Conservation (phyloP, 2,888 invertebrate species). For the Caenorhabditis wallacei region DNA sequence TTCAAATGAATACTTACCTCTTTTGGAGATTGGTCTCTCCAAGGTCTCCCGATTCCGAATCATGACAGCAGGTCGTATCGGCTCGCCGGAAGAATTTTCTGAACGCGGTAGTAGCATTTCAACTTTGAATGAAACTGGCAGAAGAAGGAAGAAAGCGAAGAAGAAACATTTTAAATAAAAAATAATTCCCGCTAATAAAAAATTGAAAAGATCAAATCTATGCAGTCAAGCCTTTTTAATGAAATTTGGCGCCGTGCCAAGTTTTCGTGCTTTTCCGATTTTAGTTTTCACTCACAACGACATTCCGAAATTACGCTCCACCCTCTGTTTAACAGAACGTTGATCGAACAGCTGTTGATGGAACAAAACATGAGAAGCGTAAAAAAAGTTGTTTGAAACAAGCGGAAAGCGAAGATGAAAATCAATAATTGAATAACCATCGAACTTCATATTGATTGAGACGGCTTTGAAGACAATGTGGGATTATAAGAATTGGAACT, state of each 20-base stretch:
- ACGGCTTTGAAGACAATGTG: too few relatives aligned
- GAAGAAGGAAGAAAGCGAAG: not conserved
- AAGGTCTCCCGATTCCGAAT: conserved; percentile 36
- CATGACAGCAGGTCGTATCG: not conserved
- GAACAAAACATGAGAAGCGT: not conserved
- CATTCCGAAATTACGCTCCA: conserved; percentile 34
- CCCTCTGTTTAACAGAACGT: conserved; percentile 19
- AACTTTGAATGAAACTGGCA: not conserved
- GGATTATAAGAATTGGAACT: too few relatives aligned
- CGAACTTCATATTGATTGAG: not conserved
- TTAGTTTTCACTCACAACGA: conserved; percentile 13
- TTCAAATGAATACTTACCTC: conserved; percentile 25
- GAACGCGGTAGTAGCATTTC: conserved; percentile 11
- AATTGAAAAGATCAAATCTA: conserved; percentile 4
- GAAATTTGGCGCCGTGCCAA: conserved; percentile 43
- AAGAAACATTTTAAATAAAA: not conserved
- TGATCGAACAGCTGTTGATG: conserved; percentile 6
- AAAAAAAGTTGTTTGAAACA: too few relatives aligned
- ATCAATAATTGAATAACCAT: too few relatives aligned
- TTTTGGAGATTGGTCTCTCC: conserved; percentile 33
- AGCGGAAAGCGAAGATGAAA: too few relatives aligned
- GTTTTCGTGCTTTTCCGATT: not conserved
- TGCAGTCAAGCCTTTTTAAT: too few relatives aligned
- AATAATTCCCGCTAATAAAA: not conserved
- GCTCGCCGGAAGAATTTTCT: not conserved